These are phyloP conservation scores for Nephrotoma guestfalica DNA, from an alignment of 2,888 invertebrate genomes.

Conservation along the genomic window DNA sequence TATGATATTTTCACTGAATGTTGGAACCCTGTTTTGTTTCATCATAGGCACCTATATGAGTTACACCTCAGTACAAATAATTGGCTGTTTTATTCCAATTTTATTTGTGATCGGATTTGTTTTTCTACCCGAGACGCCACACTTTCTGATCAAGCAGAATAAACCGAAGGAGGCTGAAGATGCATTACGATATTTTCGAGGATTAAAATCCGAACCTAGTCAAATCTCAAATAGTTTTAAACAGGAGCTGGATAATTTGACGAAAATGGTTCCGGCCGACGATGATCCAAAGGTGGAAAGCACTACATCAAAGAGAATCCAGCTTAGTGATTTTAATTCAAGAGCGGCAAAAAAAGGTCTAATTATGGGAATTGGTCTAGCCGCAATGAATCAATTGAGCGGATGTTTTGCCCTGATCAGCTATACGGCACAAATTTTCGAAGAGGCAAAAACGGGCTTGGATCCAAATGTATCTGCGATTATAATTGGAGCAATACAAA, in stretches of 20 bases:
- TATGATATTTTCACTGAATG: slow-evolving; percentile 23
- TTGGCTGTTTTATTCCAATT: slow-evolving; percentile 17
- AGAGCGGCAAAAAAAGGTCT: slow-evolving; percentile 20
- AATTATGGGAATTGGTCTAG: slow-evolving; percentile 23
- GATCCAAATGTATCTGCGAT: slow-evolving; percentile 19
- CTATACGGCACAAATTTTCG: slow-evolving; percentile 28
- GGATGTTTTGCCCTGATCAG: slow-evolving; percentile 29
- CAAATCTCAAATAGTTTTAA: neutral
- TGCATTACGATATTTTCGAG: slow-evolving; percentile 24
- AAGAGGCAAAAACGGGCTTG: slow-evolving; percentile 24
- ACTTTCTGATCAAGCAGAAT: slow-evolving; percentile 19
- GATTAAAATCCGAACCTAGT: neutral
- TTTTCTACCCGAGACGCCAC: slow-evolving; percentile 29
- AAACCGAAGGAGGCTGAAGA: slow-evolving; percentile 22
- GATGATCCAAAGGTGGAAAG: neutral
- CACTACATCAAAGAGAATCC: neutral
- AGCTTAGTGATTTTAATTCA: neutral
- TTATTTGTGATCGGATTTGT: slow-evolving; percentile 20
- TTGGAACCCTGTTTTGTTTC: slow-evolving; percentile 24
- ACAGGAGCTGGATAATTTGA: neutral
- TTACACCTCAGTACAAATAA: slow-evolving; percentile 20
- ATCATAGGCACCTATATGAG: slow-evolving; percentile 22
- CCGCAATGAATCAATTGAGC: slow-evolving; percentile 24
- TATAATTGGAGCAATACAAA: slow-evolving; percentile 24
- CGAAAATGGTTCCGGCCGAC: neutral